These are phyloP conservation scores for Lepidocyrtinus sp. DNA, from an alignment of 2,888 invertebrate genomes.

Conservation along the genomic window DNA sequence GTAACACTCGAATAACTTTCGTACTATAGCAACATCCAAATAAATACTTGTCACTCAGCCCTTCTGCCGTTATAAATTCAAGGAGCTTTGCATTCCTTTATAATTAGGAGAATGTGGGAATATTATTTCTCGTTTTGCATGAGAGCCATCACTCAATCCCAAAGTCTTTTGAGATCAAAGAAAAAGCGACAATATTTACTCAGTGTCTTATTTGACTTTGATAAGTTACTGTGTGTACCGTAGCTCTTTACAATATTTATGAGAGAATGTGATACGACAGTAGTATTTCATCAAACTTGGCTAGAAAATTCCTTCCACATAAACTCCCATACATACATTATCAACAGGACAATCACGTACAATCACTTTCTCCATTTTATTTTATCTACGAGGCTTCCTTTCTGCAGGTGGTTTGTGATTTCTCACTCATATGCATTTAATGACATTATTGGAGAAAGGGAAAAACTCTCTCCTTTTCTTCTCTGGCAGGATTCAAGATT, in stretches of 20 bases:
- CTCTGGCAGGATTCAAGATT: background rate
- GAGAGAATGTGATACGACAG: background rate
- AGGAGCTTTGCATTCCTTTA: constrained; percentile 31
- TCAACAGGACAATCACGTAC: too few relatives aligned
- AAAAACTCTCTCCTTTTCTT: constrained; percentile 19
- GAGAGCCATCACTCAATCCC: background rate
- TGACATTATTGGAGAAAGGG: constrained; percentile 41
- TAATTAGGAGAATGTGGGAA: constrained; percentile 7
- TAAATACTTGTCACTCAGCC: background rate
- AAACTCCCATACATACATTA: too few relatives aligned
- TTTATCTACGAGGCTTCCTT: constrained; percentile 16
- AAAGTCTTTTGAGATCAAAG: constrained; percentile 20
- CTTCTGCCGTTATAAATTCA: constrained; percentile 35
- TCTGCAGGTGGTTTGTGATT: constrained; percentile 46
- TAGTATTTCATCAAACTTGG: constrained; percentile 1
- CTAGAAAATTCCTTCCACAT: too few relatives aligned
- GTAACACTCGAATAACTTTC: background rate
- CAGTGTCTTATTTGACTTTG: constrained; percentile 17
- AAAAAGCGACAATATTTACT: constrained; percentile 1
- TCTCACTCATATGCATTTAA: constrained; percentile 26
- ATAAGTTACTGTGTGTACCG: constrained; percentile 5
- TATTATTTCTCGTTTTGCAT: constrained; percentile 12
- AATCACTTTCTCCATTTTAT: background rate
- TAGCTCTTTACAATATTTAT: background rate
- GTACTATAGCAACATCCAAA: background rate